Evolutionary conservation across 2,888 invertebrate genomes (phyloP).

Genomic region (Pristionchus entomophagus): DNA sequence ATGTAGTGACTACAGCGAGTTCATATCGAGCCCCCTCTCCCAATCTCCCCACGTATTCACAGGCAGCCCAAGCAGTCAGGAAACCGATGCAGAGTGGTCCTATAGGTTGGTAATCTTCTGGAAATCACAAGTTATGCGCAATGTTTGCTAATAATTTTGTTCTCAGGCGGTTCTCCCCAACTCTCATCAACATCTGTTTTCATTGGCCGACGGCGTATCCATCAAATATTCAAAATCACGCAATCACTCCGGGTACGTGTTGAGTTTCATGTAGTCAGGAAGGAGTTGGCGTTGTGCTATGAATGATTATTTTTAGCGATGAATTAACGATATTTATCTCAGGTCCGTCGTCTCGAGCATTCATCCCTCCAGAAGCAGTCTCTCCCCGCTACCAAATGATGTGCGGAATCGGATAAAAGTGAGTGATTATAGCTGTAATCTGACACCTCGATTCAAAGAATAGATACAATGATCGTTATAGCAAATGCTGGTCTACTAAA

Average conservation of each 20-base stretch:
- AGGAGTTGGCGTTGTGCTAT: too few relatives aligned
- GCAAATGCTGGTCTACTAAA: too few relatives aligned
- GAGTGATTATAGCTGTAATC: too few relatives aligned
- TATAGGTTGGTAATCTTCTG: too few relatives aligned
- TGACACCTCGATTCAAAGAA: too few relatives aligned
- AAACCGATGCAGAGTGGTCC: not conserved
- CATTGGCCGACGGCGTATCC: not conserved
- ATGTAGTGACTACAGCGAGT: not conserved
- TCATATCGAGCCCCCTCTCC: constrained; percentile 28
- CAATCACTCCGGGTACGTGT: too few relatives aligned
- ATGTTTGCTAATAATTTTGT: not conserved
- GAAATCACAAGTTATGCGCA: too few relatives aligned
- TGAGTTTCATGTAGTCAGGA: not conserved
- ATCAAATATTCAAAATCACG: not conserved
- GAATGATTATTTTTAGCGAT: too few relatives aligned
- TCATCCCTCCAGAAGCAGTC: not conserved
- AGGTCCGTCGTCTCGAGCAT: not conserved
- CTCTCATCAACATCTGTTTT: not conserved
- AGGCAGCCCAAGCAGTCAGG: not conserved
- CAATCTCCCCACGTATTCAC: constrained; percentile 23
- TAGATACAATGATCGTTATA: too few relatives aligned
- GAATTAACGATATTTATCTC: too few relatives aligned
- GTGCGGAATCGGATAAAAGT: not conserved
- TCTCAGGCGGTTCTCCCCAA: not conserved
- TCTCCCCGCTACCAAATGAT: constrained; percentile 19